Base-by-base conservation (phyloP, 2,888 invertebrate species). In the Macaria notata region DNA sequence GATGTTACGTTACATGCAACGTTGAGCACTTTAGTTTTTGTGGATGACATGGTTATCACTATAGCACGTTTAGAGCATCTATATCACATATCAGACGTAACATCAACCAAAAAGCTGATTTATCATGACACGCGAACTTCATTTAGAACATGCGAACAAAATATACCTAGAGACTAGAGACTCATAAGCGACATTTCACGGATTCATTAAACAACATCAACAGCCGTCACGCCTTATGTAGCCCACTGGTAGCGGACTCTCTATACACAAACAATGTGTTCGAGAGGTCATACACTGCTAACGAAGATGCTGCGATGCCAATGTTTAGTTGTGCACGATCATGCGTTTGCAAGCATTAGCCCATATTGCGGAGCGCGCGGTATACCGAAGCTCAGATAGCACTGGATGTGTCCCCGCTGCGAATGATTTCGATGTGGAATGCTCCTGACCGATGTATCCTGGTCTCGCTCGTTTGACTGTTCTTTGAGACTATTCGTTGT, bases 341-440 rank as follows among this genome's bases (percentile, higher is more conserved):
- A 71, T 68, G 54, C 59, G 54, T 62, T 76, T 74, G 73, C 71
- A 68, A 72, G 71, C 81, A 81, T 68, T 65, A 64, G 68, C 68
- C 64, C 63, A 72, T 72, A 75, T 74, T 67, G 89, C 87, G 90
- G 88, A 88, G 85, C 81, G 90, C 89, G 88, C 83, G 85, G 86
- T 69, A 75, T 68, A 69, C 73, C 69, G 70, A 73, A 78, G 78
- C 78, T 76, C 74, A 70, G 71, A 69, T 75, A 77, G 82, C 80
- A 81, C 78, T 86, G 82, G 77, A 83, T 88, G 86, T 86, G 41
- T 70, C 70, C 81, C 79, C 74, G 83, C 86, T 83, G 75, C 81
- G 85, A 86, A 84, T 86, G 84, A 81, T 75, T 73, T 84, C 70
- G 78, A 79, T 88, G 88, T 91, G 88, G 89, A 90, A 90, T 91